Conservation (phyloP, 2,888 invertebrate species). For the Meteorus colon region DNA sequence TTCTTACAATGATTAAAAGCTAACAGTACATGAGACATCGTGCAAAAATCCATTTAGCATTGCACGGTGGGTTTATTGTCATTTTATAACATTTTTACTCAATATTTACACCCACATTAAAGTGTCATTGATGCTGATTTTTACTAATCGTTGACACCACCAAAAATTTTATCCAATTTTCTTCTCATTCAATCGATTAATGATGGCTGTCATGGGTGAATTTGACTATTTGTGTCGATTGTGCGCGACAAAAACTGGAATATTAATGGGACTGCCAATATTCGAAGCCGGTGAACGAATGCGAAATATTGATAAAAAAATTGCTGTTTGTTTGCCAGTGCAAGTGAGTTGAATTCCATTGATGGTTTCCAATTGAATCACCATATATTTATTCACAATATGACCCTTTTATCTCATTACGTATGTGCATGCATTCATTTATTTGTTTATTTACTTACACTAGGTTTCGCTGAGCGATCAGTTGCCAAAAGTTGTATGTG, state of each 20-base stretch:
- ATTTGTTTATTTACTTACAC: slow-evolving; percentile 52
- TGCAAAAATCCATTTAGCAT: neutral
- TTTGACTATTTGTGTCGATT: slow-evolving; percentile 72
- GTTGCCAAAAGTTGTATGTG: slow-evolving; percentile 77
- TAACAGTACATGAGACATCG: neutral
- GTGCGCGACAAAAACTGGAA: slow-evolving; percentile 72
- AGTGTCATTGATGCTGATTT: neutral
- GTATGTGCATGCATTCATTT: neutral
- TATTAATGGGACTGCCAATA: slow-evolving; percentile 72
- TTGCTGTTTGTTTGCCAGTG: slow-evolving; percentile 76
- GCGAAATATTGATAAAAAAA: slow-evolving; percentile 77
- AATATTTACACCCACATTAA: neutral
- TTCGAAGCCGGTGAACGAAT: slow-evolving; percentile 74
- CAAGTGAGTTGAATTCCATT: slow-evolving; percentile 71
- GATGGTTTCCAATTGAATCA: neutral
- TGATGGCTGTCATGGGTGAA: slow-evolving; percentile 64
- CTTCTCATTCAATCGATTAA: slow-evolving; percentile 15
- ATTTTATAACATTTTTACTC: neutral
- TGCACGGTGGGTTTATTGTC: neutral
- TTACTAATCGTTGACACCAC: neutral
- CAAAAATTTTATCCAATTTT: neutral
- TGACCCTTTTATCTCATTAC: neutral
- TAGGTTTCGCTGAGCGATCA: slow-evolving; percentile 76
- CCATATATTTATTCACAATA: neutral
- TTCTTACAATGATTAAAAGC: neutral